Evolutionary conservation across 30 jellyfish, hydroid and myxozoan genomes (phyloP), one percentile per base, ranked within the genome.

Genomic region (Clytia hemisphaerica): DNA sequence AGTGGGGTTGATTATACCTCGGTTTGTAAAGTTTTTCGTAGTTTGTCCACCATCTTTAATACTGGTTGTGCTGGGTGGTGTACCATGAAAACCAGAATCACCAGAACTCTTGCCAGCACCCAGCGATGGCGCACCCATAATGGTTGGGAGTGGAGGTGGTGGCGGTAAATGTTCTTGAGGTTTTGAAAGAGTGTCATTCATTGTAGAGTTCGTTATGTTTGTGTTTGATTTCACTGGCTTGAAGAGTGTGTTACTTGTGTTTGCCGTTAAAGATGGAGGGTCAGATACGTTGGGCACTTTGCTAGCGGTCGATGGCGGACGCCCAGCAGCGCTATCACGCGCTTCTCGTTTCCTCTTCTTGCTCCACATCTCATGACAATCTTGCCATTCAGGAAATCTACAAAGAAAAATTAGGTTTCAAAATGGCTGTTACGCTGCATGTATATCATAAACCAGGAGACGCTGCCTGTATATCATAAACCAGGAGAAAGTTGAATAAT

Each of bases 331-430:
- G 27, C 77, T 88, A 18, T 65, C 86, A 18, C 98, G 93, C 18
- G 92, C 95, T 58, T 72, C 82, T 54, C 93, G 81, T 55, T 80
- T 80, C 49, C 92, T 42, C 55, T 91, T 94, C 54, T 91, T 91
- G 44, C 93, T 84, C 95, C 95, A 83, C 99, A 91, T 82, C 58
- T 91, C 99, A 55, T 91, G 99, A 60, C 95, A 91, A 66, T 91
- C 95, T 74, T 91, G 95, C 75, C 83, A 82, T 10, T 78, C 94
- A 1, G 99, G 99, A 35, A 91, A 75, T 60, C 99, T 91, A 33
- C 18, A 38, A 71, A 50, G 49, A 16, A 15, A 61, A n/a, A 27
- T 40, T n/a, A n/a, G n/a, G n/a, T n/a, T n/a, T n/a, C n/a, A n/a
- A n/a, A n/a, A n/a, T n/a, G n/a, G n/a, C n/a, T n/a, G n/a, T n/a